Conservation (phyloP, 30 jellyfish, hydroid and myxozoan genomes). For the Cassiopea xamachana region DNA sequence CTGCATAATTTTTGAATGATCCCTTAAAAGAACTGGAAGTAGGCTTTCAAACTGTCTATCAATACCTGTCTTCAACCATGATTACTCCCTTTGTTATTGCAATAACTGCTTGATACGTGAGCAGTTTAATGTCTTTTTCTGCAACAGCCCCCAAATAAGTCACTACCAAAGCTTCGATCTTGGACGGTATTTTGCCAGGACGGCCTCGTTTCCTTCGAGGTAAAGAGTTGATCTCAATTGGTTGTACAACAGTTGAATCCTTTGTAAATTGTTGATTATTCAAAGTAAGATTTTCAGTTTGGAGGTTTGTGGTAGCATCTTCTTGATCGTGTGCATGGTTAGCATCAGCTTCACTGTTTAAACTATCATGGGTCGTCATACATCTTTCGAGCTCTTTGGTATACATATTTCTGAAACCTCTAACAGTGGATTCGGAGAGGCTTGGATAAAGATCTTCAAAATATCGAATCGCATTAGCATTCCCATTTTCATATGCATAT, state of each 20-base stretch:
- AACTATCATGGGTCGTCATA: not conserved
- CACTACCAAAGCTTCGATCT: slow-evolving; percentile 27
- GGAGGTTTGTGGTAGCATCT: not conserved
- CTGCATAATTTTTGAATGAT: no score
- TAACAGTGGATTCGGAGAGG: slow-evolving; percentile 60
- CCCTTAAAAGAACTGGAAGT: no score
- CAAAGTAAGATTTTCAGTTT: not conserved
- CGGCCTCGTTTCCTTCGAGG: slow-evolving; percentile 49
- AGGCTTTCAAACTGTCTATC: not conserved
- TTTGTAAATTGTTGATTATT: not conserved
- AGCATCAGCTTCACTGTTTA: not conserved
- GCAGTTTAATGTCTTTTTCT: slow-evolving; percentile 32
- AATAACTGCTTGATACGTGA: slow-evolving; percentile 41
- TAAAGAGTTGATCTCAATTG: slow-evolving; percentile 26
- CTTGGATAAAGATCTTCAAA: slow-evolving; percentile 52
- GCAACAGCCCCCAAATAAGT: slow-evolving; percentile 58
- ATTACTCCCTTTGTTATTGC: slow-evolving; percentile 59
- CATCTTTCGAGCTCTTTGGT: slow-evolving; percentile 17
- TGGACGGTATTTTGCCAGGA: slow-evolving; percentile 17
- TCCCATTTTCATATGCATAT: slow-evolving; percentile 56
- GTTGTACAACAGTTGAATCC: not conserved
- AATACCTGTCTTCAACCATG: slow-evolving; percentile 51
- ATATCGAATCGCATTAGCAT: slow-evolving; percentile 40
- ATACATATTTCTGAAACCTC: slow-evolving; percentile 60
- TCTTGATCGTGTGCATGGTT: not conserved